phyloP scores from a whole-genome alignment of 2,797 vertebrate genomes.

The Artibeus lituratus region DNA sequence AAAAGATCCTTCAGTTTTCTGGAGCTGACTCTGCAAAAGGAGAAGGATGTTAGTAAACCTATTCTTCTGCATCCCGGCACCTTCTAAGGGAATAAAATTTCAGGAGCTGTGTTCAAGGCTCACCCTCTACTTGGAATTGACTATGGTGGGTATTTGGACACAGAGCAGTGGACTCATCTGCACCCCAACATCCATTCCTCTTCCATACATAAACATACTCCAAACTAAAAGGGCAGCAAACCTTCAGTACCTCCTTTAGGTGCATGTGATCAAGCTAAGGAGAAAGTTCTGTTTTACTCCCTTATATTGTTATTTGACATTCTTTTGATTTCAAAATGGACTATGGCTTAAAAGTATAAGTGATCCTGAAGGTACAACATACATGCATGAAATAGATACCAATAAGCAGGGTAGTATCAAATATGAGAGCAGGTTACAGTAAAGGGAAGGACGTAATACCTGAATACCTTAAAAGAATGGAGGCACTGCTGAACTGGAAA shows the following conservation, averaged over 20 bases:
- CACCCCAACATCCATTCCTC: background rate
- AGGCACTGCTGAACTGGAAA: too few relatives aligned
- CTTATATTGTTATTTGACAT: too few relatives aligned
- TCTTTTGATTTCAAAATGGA: too few relatives aligned
- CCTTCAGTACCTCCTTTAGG: background rate
- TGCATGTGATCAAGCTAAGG: background rate
- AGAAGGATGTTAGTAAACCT: background rate
- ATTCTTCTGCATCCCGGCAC: background rate
- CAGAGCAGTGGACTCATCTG: background rate
- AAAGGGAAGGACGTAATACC: too few relatives aligned
- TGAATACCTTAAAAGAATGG: too few relatives aligned
- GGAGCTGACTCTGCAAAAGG: background rate
- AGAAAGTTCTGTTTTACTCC: too few relatives aligned
- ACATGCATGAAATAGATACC: too few relatives aligned
- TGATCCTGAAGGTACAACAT: too few relatives aligned
- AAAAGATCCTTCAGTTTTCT: background rate
- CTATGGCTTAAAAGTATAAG: too few relatives aligned
- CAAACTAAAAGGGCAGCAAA: background rate
- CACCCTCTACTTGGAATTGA: background rate
- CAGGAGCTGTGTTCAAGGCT: background rate
- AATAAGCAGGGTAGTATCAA: too few relatives aligned
- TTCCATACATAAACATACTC: background rate
- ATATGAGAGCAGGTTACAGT: too few relatives aligned
- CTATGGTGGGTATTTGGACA: background rate
- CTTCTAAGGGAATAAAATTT: background rate